Evolutionary conservation across 1,140 invertebrate species (phyloP).

Genomic region (Leptoteleia sp.): DNA sequence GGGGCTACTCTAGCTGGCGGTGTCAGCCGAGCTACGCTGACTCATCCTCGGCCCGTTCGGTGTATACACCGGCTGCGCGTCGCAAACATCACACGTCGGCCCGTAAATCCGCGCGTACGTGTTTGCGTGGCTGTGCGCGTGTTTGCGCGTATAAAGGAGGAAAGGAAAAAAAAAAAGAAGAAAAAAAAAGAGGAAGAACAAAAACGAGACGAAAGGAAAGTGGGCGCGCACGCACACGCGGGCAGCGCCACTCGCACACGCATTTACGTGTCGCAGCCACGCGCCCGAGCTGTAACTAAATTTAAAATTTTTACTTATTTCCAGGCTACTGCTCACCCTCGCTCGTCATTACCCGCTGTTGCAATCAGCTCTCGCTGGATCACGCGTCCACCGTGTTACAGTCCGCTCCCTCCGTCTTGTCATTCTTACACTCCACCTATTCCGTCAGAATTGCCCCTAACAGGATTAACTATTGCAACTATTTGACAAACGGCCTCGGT

Average conservation of each 20-base stretch:
- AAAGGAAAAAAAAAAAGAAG: slow-evolving; percentile 39
- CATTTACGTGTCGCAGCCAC: slow-evolving; percentile 69
- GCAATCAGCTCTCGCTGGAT: slow-evolving; percentile 77
- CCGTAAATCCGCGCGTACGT: slow-evolving; percentile 45
- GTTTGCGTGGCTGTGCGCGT: slow-evolving; percentile 44
- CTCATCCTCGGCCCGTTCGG: slow-evolving; percentile 73
- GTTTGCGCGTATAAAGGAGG: slow-evolving; percentile 56
- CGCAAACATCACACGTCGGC: slow-evolving; percentile 69
- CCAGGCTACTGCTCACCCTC: slow-evolving; percentile 81
- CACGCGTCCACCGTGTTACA: slow-evolving; percentile 58
- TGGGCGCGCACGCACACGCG: slow-evolving; percentile 1
- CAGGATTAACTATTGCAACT: slow-evolving; percentile 77
- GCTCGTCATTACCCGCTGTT: slow-evolving; percentile 79
- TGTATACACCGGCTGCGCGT: slow-evolving; percentile 70
- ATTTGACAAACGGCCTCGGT: slow-evolving; percentile 74
- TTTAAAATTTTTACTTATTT: slow-evolving; percentile 83
- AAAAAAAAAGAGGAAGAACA: too few relatives aligned
- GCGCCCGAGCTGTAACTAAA: slow-evolving; percentile 80
- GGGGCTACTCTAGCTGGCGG: slow-evolving; percentile 56
- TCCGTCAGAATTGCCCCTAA: slow-evolving; percentile 74
- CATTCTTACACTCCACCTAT: slow-evolving; percentile 72
- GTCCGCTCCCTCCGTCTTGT: slow-evolving; percentile 65
- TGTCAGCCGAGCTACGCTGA: slow-evolving; percentile 71
- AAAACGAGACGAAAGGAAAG: too few relatives aligned
- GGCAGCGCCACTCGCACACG: slow-evolving; percentile 34